phyloP scores from a whole-genome alignment of 2,113 vertebrate genomes.

The Hippoglossus stenolepis region DNA sequence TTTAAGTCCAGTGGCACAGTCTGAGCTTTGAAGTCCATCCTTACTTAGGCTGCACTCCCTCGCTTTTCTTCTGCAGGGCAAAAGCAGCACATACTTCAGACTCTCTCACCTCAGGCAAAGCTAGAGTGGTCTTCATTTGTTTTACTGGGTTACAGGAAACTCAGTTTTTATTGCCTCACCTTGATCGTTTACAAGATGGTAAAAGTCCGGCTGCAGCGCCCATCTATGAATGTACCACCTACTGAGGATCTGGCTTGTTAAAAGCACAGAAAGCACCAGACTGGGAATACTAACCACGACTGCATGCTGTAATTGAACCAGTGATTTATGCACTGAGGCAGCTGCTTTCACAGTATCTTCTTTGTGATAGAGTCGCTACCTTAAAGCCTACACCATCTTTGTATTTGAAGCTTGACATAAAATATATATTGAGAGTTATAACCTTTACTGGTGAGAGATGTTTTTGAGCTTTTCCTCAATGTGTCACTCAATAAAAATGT shows the following conservation, averaged over 20 bases:
- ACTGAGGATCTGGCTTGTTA: constrained; percentile 69
- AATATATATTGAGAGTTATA: constrained; percentile 5
- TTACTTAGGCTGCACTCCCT: constrained; percentile 11
- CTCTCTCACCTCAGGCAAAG: constrained; percentile 47
- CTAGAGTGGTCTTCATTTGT: constrained; percentile 65
- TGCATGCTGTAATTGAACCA: constrained; percentile 34
- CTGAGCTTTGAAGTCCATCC: constrained; percentile 61
- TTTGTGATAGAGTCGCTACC: not conserved
- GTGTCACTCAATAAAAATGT: not conserved
- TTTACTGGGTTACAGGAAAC: constrained; percentile 82
- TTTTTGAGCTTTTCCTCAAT: not conserved
- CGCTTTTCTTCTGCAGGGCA: constrained; percentile 33
- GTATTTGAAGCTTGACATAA: not conserved
- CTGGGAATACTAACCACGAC: constrained; percentile 29
- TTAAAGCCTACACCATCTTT: not conserved
- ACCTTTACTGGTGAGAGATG: not conserved
- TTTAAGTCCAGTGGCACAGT: constrained; percentile 39
- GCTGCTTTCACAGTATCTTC: not conserved
- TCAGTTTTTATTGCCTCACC: constrained; percentile 73
- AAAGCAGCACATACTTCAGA: constrained; percentile 36
- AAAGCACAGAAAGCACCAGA: constrained; percentile 54
- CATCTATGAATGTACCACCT: constrained; percentile 73
- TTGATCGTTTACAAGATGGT: constrained; percentile 81
- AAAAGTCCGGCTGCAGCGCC: constrained; percentile 60
- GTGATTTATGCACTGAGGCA: constrained; percentile 47